Evolutionary conservation across 2,888 invertebrate species (phyloP).

Genomic region (Branchinecta sandiegonensis): DNA sequence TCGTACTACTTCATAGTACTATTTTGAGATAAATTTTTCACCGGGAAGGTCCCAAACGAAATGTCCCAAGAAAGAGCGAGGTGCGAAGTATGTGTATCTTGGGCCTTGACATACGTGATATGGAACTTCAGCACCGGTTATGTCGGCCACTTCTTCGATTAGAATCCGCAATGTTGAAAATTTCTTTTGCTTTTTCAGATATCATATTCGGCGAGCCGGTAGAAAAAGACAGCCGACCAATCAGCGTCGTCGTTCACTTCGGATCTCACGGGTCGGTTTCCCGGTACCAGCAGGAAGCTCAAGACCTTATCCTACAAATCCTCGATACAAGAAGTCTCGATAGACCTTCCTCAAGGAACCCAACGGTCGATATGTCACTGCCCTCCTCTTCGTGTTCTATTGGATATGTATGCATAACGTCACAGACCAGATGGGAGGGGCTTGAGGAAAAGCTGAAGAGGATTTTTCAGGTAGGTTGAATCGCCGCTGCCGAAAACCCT

Average conservation of each 20-base stretch:
- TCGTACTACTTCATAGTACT: too few species aligned
- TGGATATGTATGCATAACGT: constrained; percentile 75
- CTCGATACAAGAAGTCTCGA: neutral
- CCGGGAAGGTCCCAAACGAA: too few species aligned
- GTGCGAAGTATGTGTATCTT: too few species aligned
- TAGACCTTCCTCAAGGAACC: neutral
- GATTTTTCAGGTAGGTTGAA: constrained; percentile 54
- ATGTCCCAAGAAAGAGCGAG: too few species aligned
- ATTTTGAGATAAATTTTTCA: too few species aligned
- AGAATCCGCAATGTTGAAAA: too few species aligned
- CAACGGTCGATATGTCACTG: neutral
- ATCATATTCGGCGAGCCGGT: constrained; percentile 27
- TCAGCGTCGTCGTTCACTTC: constrained; percentile 71
- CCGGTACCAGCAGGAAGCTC: constrained; percentile 49
- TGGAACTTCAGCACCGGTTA: too few species aligned
- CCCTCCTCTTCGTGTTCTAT: constrained; percentile 37
- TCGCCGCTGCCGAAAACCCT: too few species aligned
- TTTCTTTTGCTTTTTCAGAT: constrained; percentile 26
- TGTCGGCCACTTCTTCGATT: too few species aligned
- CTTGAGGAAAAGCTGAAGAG: constrained; percentile 78
- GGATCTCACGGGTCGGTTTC: constrained; percentile 64
- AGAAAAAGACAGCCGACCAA: constrained; percentile 67
- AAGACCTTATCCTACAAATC: constrained; percentile 34
- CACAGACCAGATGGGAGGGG: constrained; percentile 88
- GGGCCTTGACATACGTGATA: too few species aligned